phyloP scores from a whole-genome alignment of 2,888 invertebrate genomes.

The Ypsolopha scabrella region DNA sequence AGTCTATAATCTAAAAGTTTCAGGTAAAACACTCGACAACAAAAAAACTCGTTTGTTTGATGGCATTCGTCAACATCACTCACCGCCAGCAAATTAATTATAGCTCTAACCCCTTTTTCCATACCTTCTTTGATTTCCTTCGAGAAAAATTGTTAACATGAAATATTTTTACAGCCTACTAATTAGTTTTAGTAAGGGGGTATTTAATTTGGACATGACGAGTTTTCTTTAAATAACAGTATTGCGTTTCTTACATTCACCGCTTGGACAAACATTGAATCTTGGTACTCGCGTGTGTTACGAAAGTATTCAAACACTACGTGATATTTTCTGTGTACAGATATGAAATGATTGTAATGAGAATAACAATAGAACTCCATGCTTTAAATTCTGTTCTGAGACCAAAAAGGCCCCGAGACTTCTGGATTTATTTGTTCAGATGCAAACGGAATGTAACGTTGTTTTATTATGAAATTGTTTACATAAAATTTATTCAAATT shows the following conservation, averaged over 20 bases:
- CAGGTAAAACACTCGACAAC: no score
- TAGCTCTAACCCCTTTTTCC: slow-evolving; percentile 42
- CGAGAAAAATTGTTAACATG: slow-evolving; percentile 21
- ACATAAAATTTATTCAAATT: slow-evolving; percentile 1
- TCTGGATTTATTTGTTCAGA: slow-evolving; percentile 60
- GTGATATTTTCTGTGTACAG: no score
- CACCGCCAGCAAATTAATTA: neutral
- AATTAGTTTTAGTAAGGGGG: slow-evolving; percentile 36
- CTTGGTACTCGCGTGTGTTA: no score
- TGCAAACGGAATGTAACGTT: slow-evolving; percentile 40
- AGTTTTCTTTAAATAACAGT: no score
- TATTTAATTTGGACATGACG: slow-evolving; percentile 20
- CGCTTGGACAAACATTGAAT: no score
- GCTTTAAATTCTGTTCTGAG: no score
- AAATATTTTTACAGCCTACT: slow-evolving; percentile 32
- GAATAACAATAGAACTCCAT: neutral
- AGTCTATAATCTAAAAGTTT: no score
- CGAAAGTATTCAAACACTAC: no score
- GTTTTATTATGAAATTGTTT: slow-evolving; percentile 23
- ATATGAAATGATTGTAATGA: neutral
- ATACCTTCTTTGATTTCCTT: slow-evolving; percentile 59
- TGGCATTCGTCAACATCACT: neutral
- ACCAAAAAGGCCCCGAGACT: no score
- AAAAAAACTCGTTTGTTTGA: no score
- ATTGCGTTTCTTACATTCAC: no score